phyloP scores from a whole-genome alignment of 64 coral and sea anemone genomes.

The Montipora sp. region DNA sequence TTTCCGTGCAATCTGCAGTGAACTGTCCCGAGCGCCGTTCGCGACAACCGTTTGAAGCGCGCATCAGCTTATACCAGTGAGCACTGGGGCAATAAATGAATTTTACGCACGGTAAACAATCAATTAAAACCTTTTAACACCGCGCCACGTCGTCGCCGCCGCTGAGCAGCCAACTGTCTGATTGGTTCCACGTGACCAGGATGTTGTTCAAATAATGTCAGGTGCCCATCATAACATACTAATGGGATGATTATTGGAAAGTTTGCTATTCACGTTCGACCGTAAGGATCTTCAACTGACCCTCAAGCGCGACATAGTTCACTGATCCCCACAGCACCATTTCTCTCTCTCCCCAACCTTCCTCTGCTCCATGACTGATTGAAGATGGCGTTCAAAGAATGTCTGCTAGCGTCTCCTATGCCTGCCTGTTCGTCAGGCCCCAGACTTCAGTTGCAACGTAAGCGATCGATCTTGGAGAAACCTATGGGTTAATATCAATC shows the following conservation, averaged over 20 bases:
- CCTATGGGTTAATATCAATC: too few relatives aligned
- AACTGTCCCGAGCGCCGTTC: neutral
- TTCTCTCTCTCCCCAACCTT: too few relatives aligned
- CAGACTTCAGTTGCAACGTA: too few relatives aligned
- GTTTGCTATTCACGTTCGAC: neutral
- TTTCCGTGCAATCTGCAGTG: neutral
- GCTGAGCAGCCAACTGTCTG: conserved; percentile 31
- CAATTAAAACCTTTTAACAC: conserved; percentile 99
- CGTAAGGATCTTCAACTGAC: too few relatives aligned
- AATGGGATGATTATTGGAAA: conserved; percentile 20
- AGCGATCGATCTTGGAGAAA: too few relatives aligned
- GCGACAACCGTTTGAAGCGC: conserved; percentile 17
- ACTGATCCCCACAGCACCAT: too few relatives aligned
- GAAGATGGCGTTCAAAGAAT: too few relatives aligned
- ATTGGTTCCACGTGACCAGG: conserved; percentile 45
- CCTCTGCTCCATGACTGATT: too few relatives aligned
- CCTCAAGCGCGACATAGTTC: too few relatives aligned
- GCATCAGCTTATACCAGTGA: conserved; percentile 58
- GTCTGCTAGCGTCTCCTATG: too few relatives aligned
- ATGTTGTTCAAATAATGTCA: conserved; percentile 74
- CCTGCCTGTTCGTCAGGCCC: too few relatives aligned
- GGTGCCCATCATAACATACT: conserved; percentile 58
- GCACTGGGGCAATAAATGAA: conserved; percentile 89
- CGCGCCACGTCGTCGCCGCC: conserved; percentile 93
- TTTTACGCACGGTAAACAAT: conserved; percentile 93